Percentiles rank a stretch among this genome's conserved stretches.
Evolutionary conservation across 2,888 invertebrate genomes (phyloP).

Genomic region (Protodeltote pygarga): DNA sequence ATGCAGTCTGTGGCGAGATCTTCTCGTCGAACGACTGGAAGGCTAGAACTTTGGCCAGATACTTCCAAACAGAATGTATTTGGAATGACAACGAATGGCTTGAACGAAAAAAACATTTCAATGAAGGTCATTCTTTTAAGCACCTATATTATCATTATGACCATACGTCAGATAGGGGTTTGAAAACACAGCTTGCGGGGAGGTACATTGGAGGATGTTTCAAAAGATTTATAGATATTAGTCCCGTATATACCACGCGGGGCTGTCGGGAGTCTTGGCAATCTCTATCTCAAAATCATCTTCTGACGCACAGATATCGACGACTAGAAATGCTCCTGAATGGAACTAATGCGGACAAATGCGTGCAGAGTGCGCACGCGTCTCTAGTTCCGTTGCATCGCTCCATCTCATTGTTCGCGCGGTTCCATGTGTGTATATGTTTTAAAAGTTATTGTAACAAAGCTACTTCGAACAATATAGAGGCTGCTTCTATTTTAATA

Average conservation of each 20-base stretch:
- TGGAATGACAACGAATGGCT: too few species aligned
- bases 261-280: slow-evolving; percentile 3
- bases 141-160: too few species aligned
- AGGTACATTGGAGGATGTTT: neutral
- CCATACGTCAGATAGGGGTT: rapidly evolving
- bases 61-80: too few species aligned
- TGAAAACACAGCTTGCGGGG: neutral
- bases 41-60: too few species aligned
- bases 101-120: too few species aligned
- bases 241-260: slow-evolving; percentile 8
- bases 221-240: slow-evolving; percentile 18
- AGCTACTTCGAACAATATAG: neutral
- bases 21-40: too few species aligned
- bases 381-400: slow-evolving; percentile 9
- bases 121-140: too few species aligned
- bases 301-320: neutral
- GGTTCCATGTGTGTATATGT: slow-evolving; percentile 23
- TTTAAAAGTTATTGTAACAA: slow-evolving; percentile 9
- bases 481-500: too few species aligned
- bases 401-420: slow-evolving; percentile 10
- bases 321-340: slow-evolving; percentile 8
- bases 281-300: rapidly evolving
- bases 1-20: too few species aligned
- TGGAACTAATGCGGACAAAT: neutral
- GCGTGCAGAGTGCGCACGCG: slow-evolving; percentile 17